These are phyloP conservation scores for Acrobasis consociella DNA, from an alignment of 2,888 invertebrate species.

Conservation along the genomic window DNA sequence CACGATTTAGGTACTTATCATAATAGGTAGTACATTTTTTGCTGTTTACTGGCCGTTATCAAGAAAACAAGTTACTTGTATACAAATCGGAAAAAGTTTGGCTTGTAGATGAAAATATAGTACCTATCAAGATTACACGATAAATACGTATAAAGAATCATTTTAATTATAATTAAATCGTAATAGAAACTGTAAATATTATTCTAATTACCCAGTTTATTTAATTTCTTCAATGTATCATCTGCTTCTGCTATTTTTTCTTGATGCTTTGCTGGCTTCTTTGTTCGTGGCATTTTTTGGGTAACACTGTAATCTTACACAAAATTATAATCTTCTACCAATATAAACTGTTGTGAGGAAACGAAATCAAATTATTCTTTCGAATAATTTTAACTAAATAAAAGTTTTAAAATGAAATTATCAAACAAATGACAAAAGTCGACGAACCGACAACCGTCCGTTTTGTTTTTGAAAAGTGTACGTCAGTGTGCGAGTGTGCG, in stretches of 20 bases:
- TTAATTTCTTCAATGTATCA: constrained; percentile 58
- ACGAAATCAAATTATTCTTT: background rate
- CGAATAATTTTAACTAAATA: background rate
- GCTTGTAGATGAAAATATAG: too few species aligned
- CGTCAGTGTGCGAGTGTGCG: too few species aligned
- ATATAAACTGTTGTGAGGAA: background rate
- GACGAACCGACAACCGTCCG: constrained; percentile 4
- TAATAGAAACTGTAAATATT: background rate
- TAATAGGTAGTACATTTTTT: too few species aligned
- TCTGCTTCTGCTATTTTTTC: constrained; percentile 57
- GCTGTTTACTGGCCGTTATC: too few species aligned
- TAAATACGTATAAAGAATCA: too few species aligned
- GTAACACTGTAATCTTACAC: too few species aligned
- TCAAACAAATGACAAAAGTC: constrained; percentile 32
- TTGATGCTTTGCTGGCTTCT: constrained; percentile 61
- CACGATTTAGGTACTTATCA: too few species aligned
- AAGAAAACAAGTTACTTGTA: too few species aligned
- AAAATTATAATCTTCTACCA: background rate
- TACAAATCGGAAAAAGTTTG: too few species aligned
- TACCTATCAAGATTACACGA: too few species aligned
- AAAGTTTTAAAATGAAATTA: background rate
- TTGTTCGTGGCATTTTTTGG: constrained; percentile 70
- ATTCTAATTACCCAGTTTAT: constrained; percentile 54
- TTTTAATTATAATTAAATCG: too few species aligned
- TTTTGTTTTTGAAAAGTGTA: background rate